phyloP scores from a whole-genome alignment of 1,140 invertebrate species.

The Panagrolaimus sp. region DNA sequence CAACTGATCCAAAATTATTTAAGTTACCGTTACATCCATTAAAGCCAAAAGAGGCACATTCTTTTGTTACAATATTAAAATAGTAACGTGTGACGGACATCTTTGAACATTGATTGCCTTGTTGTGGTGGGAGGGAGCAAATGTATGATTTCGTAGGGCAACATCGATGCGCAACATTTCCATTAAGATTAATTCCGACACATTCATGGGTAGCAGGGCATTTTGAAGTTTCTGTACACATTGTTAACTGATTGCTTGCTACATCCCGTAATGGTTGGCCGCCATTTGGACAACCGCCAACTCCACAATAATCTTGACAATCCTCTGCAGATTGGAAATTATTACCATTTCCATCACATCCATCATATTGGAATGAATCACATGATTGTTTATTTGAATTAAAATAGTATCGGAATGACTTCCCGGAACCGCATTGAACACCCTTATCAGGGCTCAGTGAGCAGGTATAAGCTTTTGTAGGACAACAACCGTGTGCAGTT shows the following conservation, averaged over 20 bases:
- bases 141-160: slow-evolving; percentile 54
- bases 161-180: slow-evolving; percentile 48
- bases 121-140: slow-evolving; percentile 51
- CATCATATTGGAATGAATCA: slow-evolving; percentile 46
- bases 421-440: slow-evolving; percentile 51
- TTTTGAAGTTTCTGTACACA: slow-evolving; percentile 32
- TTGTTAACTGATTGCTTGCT: slow-evolving; percentile 44
- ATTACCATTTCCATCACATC: slow-evolving; percentile 47
- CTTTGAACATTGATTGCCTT: slow-evolving; percentile 50
- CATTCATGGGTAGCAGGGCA: slow-evolving; percentile 52
- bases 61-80: slow-evolving; percentile 56
- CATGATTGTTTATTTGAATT: slow-evolving; percentile 53
- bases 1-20: slow-evolving; percentile 44
- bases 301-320: slow-evolving; percentile 46
- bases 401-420: slow-evolving; percentile 54
- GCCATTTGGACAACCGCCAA: slow-evolving; percentile 53
- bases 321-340: slow-evolving; percentile 40
- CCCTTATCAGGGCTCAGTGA: slow-evolving; percentile 51
- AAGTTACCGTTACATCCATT: slow-evolving; percentile 50
- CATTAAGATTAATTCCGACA: slow-evolving; percentile 48
- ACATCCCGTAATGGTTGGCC: slow-evolving; percentile 50
- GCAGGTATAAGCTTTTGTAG: slow-evolving; percentile 52
- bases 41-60: slow-evolving; percentile 47
- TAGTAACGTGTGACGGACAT: slow-evolving; percentile 48
- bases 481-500: slow-evolving; percentile 36